A percentile compares a stretch with the other conserved stretches of the same genome.
Conservation (phyloP, 92 coral and sea anemone species). For the Ricordea florida region DNA sequence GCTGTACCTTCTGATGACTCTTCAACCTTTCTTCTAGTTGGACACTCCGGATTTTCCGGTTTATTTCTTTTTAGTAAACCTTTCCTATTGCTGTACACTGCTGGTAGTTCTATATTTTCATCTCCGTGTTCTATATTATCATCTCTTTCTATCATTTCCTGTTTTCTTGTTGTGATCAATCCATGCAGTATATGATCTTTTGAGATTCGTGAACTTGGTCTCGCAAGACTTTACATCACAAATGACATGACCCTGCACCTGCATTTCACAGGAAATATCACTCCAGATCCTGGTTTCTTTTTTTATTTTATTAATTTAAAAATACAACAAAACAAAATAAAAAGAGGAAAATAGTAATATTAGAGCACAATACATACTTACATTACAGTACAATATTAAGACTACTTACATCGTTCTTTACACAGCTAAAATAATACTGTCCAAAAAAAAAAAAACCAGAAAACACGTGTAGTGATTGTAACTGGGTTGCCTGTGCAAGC, state of each 20-base stretch:
- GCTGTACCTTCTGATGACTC: constrained; percentile 4
- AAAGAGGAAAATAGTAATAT: no score
- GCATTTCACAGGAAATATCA: no score
- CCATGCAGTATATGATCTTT: constrained; percentile 33
- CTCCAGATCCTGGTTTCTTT: no score
- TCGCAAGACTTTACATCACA: constrained; percentile 8
- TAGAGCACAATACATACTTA: no score
- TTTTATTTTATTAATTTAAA: no score
- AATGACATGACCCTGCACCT: background rate
- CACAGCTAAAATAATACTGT: no score
- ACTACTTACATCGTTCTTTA: no score
- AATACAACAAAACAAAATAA: no score
- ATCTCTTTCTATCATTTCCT: constrained; percentile 33
- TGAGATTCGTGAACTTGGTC: constrained; percentile 41
- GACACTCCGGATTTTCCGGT: background rate
- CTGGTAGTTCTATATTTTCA: constrained; percentile 2
- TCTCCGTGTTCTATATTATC: constrained; percentile 10
- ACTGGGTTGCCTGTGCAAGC: no score
- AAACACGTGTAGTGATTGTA: no score
- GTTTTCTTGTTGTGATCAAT: constrained; percentile 37
- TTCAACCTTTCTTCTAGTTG: background rate
- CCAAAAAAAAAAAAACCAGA: no score
- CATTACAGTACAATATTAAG: no score
- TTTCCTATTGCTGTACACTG: constrained; percentile 30
- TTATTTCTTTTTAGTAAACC: constrained; percentile 17